Conservation (phyloP, 2,797 vertebrate species). For the Siniperca obscura region DNA sequence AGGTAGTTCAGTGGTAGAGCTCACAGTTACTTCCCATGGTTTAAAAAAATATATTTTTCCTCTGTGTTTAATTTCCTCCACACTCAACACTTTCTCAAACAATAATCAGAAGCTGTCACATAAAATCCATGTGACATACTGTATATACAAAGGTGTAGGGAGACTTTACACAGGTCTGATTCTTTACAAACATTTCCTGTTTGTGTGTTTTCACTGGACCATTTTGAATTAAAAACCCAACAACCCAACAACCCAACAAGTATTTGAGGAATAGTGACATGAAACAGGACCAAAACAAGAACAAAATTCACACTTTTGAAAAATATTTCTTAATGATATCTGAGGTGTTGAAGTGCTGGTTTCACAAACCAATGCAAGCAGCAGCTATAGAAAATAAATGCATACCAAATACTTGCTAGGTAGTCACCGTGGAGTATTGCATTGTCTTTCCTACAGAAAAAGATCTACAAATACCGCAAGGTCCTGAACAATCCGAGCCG, state of each 20-base stretch:
- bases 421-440: neutral
- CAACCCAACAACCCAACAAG: neutral
- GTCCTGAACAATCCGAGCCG: constrained; percentile 97
- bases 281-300: neutral
- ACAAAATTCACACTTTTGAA: neutral
- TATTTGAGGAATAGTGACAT: neutral
- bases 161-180: neutral
- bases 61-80: neutral
- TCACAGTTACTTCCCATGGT: constrained; percentile 2
- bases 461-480: constrained; percentile 99
- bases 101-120: neutral
- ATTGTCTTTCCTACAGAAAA: constrained; percentile 88
- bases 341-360: neutral
- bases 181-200: constrained; percentile 12
- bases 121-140: neutral
- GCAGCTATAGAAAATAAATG: no score
- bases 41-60: neutral
- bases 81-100: neutral
- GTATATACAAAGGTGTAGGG: neutral
- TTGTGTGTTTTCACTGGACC: constrained; percentile 1
- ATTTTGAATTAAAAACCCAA: neutral
- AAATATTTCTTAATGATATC: neutral
- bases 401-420: neutral
- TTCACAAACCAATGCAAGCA: neutral
- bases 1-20: neutral